Base-by-base conservation (phyloP, 2,888 invertebrate genomes). In the Drosophila peninsularis region DNA sequence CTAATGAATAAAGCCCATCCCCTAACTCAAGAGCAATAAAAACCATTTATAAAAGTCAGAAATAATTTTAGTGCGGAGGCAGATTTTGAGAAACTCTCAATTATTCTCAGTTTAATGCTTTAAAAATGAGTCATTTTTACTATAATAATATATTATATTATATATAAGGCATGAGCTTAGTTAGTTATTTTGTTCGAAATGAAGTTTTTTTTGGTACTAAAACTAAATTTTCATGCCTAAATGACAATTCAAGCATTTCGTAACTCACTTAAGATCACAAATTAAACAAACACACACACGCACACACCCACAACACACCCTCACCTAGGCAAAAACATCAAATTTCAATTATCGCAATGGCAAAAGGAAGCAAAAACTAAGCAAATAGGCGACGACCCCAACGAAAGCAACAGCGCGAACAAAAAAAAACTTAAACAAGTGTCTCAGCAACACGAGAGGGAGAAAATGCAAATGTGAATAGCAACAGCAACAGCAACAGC, bases 341-440 rank as follows among this genome's bases (percentile, higher is more conserved):
- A 85, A 90, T 88, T 90, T 90, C 90, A 90, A 90, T 90, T 90
- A 90, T 90, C 90, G 78, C 53, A 74, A 60, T 67, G 65, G 78
- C 61, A 79, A 79, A 78, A 85, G 80, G 67, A 65, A 73, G 67
- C 57, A 58, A 67, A 58, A 65, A 60, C 52, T 55, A 61, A 62
- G 71, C 63, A 64, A 64, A 72, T 57, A 78, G 63, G 65, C 72
- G 71, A 82, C 66, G 82, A 82, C 80, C 82, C 73, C 74, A 71
- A 68, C 55, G 52, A 39, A 44, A 66, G 19, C 62, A 63, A 27
- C 50, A 64, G 44, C 50, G 21, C 6, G 14, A 63, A 32, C 37
- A n/a, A 44, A 24, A 65, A 50, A 32, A 50, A 50, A 50, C 66
- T 41, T 55, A 49, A 77, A 75, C 86, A 84, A 85, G 82, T 84